These are phyloP conservation scores for Steatornis caripensis DNA, from an alignment of 2,113 vertebrate species.

Conservation along the genomic window DNA sequence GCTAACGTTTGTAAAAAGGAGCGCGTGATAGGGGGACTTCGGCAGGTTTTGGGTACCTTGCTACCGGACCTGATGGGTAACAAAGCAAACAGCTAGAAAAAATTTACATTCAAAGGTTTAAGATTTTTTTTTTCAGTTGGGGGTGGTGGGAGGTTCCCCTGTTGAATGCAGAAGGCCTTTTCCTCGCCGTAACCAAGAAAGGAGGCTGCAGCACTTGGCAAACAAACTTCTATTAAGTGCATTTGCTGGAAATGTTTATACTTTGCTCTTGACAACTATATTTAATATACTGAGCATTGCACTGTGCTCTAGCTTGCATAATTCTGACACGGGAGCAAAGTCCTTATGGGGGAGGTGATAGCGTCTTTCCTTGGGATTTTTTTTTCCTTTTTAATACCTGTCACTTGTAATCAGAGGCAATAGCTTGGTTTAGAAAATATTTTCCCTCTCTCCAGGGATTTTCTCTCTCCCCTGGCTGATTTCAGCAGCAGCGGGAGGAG, in stretches of 20 bases:
- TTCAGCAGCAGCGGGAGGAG: neutral
- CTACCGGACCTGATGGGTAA: neutral
- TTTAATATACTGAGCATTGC: slow-evolving; percentile 8
- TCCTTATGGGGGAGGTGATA: neutral
- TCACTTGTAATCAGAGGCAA: neutral
- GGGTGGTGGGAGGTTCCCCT: too few species aligned
- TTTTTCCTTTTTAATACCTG: neutral
- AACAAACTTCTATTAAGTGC: slow-evolving; percentile 42
- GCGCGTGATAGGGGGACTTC: fast-evolving
- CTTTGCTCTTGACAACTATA: slow-evolving; percentile 50
- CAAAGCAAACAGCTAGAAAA: neutral
- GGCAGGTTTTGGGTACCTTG: neutral
- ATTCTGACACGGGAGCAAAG: slow-evolving; percentile 47
- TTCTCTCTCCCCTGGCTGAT: neutral
- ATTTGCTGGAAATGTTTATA: slow-evolving; percentile 59
- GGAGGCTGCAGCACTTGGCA: slow-evolving; percentile 33
- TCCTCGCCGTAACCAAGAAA: neutral
- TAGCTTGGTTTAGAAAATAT: neutral
- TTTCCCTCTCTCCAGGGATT: neutral
- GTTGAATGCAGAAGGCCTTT: neutral
- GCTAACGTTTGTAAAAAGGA: neutral
- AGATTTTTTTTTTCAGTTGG: neutral
- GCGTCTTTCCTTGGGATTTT: neutral
- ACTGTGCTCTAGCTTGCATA: slow-evolving; percentile 42
- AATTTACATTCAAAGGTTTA: neutral